Evolutionary conservation across 2,797 vertebrate genomes (phyloP).

Genomic region (Poeciliopsis infans): DNA sequence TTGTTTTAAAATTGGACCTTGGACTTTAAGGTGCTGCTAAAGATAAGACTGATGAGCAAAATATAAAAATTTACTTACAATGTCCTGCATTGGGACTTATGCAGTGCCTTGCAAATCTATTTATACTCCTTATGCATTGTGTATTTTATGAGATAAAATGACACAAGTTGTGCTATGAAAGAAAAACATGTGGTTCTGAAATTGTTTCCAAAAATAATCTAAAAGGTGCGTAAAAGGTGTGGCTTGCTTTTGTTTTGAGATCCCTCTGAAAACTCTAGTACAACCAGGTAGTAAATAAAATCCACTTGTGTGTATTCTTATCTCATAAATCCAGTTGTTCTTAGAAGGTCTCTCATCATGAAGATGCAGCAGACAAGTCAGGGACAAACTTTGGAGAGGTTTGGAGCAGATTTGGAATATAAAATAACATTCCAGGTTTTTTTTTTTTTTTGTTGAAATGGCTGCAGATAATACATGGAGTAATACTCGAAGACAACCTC

Average conservation of each 20-base stretch:
- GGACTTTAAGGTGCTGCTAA: conserved; percentile 16
- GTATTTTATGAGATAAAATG: not conserved
- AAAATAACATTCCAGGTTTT: not conserved
- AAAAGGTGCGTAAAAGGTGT: not conserved
- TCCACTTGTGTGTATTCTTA: not conserved
- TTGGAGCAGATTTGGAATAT: not conserved
- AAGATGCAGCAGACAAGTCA: not conserved
- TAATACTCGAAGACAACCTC: not conserved
- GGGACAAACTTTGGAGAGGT: not conserved
- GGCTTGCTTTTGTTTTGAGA: not conserved
- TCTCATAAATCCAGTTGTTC: not conserved
- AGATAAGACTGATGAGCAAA: conserved; percentile 29
- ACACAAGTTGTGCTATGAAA: not conserved
- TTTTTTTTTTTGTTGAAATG: not conserved
- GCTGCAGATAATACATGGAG: not conserved
- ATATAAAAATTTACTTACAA: conserved; percentile 25
- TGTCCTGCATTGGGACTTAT: conserved; percentile 28
- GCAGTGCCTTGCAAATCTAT: conserved; percentile 28
- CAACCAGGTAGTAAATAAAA: not conserved
- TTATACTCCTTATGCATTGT: not conserved
- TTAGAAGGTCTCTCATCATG: not conserved
- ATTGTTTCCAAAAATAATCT: not conserved
- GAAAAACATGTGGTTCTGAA: not conserved
- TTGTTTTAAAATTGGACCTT: not conserved
- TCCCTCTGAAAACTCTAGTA: not conserved